Base-by-base conservation (phyloP, 2,113 vertebrate genomes). In the Serilophus lunatus region DNA sequence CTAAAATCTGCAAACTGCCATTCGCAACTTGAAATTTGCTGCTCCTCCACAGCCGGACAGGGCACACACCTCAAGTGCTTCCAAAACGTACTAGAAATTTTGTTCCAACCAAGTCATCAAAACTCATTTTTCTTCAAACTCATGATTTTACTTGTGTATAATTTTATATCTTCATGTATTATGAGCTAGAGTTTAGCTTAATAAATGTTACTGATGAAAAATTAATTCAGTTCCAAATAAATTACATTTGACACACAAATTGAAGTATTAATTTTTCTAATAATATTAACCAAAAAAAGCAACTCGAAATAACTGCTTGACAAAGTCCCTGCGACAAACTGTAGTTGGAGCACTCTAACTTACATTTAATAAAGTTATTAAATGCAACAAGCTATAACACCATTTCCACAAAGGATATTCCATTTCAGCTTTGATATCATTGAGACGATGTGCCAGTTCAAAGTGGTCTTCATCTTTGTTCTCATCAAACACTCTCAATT, bases 401-500 rank as follows among this genome's bases (percentile, higher is more conserved):
- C 28, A n/a, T 68, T 90, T 90, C 42, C 92, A 40, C 91, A 98
- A 99, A 99, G 99, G 99, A 99, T 99, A 99, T 99, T 99, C 99
- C 99, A 99, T 99, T 97, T 99, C 99, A 45, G 98, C 98, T 35
- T 98, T 99, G 98, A 99, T 99, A 97, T 99, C 99, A 75, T 98
- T 98, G 76, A 99, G 98, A 69, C 99, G 99, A 92, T 99, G 99
- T 68, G 99, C 99, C 91, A 99, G 98, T 96, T 99, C 99, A 88
- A 98, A 98, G 64, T 98, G 97, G 97, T 99, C 99, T 53, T 99
- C 99, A 78, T 99, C 99, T 98, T 99, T 99, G 97, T 99, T 99
- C 97, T 99, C 99, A 97, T 99, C 99, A 98, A 99, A 99, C 71
- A 99, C 99, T 98, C 98, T 99, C 95, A 99, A 97, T 95, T 99